Conservation (phyloP, 2,888 invertebrate genomes). For the Orchesellides sinensis region DNA sequence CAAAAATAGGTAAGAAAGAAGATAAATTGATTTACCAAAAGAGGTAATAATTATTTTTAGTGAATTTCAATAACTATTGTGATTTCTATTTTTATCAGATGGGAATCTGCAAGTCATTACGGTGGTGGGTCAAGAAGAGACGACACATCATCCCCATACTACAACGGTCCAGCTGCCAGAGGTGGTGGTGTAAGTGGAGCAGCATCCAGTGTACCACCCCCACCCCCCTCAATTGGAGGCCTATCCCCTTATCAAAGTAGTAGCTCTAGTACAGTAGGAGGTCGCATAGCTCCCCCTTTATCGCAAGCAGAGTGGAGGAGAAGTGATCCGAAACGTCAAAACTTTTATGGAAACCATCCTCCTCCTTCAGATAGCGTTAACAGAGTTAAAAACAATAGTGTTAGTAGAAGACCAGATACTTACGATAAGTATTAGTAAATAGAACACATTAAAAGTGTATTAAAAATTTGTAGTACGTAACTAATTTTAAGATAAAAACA, state of each 20-base stretch:
- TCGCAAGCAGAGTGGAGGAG: slow-evolving; percentile 62
- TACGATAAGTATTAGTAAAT: slow-evolving; percentile 55
- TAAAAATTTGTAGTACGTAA: too few relatives aligned
- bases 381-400: slow-evolving; percentile 26
- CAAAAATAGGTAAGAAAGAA: slow-evolving; percentile 46
- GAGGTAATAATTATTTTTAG: neutral
- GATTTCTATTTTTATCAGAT: slow-evolving; percentile 16
- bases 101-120: slow-evolving; percentile 48
- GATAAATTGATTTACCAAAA: neutral
- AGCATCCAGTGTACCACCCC: slow-evolving; percentile 35
- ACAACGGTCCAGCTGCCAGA: slow-evolving; percentile 26
- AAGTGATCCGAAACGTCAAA: slow-evolving; percentile 59
- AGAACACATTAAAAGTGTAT: neutral
- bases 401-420: slow-evolving; percentile 50
- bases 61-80: neutral
- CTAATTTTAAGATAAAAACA: too few relatives aligned
- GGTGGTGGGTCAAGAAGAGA: slow-evolving; percentile 43
- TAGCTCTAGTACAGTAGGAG: slow-evolving; percentile 47
- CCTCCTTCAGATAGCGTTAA: neutral
- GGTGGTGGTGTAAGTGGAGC: slow-evolving; percentile 16
- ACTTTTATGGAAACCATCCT: slow-evolving; percentile 36
- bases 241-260: slow-evolving; percentile 56
- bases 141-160: slow-evolving; percentile 26
- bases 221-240: slow-evolving; percentile 55
- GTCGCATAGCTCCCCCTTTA: slow-evolving; percentile 63